phyloP scores from a whole-genome alignment of 2,888 invertebrate genomes.

The Sisyra nigra region DNA sequence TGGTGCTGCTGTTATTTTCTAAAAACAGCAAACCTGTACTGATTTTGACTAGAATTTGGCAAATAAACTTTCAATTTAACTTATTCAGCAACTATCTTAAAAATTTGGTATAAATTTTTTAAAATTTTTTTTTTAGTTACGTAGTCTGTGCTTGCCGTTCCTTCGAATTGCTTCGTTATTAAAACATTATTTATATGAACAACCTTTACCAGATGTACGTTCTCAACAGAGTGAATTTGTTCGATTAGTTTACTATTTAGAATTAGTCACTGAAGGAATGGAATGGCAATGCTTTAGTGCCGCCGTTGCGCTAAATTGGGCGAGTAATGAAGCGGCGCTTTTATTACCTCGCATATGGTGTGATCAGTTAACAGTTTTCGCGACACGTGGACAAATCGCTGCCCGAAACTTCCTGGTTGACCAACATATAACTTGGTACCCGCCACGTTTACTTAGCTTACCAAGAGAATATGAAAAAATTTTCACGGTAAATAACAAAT shows the following conservation, averaged over 20 bases:
- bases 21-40: too few relatives aligned
- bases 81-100: not conserved
- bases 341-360: conserved; percentile 50
- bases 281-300: conserved; percentile 49
- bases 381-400: conserved; percentile 35
- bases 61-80: too few relatives aligned
- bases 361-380: conserved; percentile 42
- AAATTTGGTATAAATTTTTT: not conserved
- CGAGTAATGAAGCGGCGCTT: conserved; percentile 26
- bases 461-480: conserved; percentile 86
- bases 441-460: conserved; percentile 67
- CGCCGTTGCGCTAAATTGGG: conserved; percentile 44
- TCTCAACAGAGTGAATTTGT: conserved; percentile 57
- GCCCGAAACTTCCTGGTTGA: conserved; percentile 52
- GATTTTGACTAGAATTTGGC: too few relatives aligned
- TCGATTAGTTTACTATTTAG: conserved; percentile 59
- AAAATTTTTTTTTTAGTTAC: conserved; percentile 33
- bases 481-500: conserved; percentile 43
- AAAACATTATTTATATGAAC: conserved; percentile 55
- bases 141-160: conserved; percentile 68
- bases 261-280: conserved; percentile 51
- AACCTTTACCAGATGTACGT: conserved; percentile 50
- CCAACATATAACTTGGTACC: conserved; percentile 64
- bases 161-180: conserved; percentile 69
- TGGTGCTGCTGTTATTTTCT: too few relatives aligned